Conservation (phyloP, 2,888 invertebrate genomes). For the Horisme vitalbata region DNA sequence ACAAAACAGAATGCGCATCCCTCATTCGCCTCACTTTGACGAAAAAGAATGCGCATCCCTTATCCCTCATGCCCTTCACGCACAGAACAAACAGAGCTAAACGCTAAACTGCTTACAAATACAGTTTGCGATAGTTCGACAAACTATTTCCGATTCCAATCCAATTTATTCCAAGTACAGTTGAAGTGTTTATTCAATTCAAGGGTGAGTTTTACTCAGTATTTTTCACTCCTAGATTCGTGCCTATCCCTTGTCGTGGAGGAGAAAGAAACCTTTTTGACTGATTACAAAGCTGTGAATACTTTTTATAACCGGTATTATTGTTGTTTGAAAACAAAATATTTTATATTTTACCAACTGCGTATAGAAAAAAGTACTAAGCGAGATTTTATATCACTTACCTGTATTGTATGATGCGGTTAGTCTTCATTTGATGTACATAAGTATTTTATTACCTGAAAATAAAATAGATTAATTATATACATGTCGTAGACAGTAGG, state of each 20-base stretch:
- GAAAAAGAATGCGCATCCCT: too few species aligned
- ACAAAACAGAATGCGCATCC: too few species aligned
- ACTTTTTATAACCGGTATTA: neutral
- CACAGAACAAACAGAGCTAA: conserved; percentile 14
- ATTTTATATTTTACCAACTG: too few species aligned
- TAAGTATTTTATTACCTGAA: too few species aligned
- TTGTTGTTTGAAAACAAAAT: too few species aligned
- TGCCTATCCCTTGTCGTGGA: conserved; percentile 21
- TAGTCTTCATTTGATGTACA: too few species aligned
- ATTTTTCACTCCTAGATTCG: conserved; percentile 40
- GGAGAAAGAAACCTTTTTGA: conserved; percentile 28
- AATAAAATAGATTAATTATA: too few species aligned
- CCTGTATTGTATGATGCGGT: too few species aligned
- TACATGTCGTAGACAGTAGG: too few species aligned
- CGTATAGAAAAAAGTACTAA: too few species aligned
- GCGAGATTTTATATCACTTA: too few species aligned
- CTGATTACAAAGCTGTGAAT: conserved; percentile 25
- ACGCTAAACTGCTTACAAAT: conserved; percentile 21
- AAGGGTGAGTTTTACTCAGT: conserved; percentile 37
- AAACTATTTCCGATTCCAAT: conserved; percentile 53
- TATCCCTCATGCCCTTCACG: conserved; percentile 14
- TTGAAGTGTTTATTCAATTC: conserved; percentile 49
- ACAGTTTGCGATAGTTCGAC: conserved; percentile 33
- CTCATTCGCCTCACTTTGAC: too few species aligned
- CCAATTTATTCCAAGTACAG: conserved; percentile 60